Evolutionary conservation across 2,888 invertebrate genomes (phyloP).

Genomic region (Serripes groenlandicus): DNA sequence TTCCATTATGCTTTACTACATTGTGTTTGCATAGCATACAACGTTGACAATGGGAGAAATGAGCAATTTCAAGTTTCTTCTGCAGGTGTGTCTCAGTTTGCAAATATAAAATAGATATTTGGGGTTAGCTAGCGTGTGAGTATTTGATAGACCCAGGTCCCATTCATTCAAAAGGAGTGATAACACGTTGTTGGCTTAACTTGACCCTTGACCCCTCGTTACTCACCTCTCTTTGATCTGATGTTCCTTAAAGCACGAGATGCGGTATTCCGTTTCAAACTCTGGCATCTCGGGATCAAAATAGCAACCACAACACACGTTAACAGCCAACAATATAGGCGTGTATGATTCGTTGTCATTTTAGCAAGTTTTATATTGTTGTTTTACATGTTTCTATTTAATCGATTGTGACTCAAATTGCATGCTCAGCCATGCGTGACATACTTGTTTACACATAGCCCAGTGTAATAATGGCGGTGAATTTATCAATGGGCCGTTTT

Average conservation of each 20-base stretch:
- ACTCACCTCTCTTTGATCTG: conserved; percentile 21
- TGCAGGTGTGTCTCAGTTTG: too few relatives aligned
- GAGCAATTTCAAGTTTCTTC: too few relatives aligned
- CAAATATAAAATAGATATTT: too few relatives aligned
- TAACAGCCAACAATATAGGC: background rate
- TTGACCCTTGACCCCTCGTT: conserved; percentile 21
- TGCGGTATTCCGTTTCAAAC: background rate
- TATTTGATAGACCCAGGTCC: too few relatives aligned
- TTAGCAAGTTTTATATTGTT: background rate
- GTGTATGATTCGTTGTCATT: conserved; percentile 10
- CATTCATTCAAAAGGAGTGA: too few relatives aligned
- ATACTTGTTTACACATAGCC: conserved; percentile 44
- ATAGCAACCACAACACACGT: background rate
- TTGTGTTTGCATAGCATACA: too few relatives aligned
- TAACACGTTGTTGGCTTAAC: too few relatives aligned
- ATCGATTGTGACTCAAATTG: conserved; percentile 18
- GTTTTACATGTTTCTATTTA: conserved; percentile 15
- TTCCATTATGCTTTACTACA: too few relatives aligned
- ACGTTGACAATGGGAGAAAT: too few relatives aligned
- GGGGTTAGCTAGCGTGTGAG: too few relatives aligned
- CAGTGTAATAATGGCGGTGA: conserved; percentile 49
- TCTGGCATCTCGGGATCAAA: background rate
- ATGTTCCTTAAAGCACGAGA: conserved; percentile 9
- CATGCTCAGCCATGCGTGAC: conserved; percentile 18
- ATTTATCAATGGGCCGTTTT: conserved; percentile 55